Base-by-base conservation (phyloP, 2,797 vertebrate genomes). In the Megalops cyprinoides region DNA sequence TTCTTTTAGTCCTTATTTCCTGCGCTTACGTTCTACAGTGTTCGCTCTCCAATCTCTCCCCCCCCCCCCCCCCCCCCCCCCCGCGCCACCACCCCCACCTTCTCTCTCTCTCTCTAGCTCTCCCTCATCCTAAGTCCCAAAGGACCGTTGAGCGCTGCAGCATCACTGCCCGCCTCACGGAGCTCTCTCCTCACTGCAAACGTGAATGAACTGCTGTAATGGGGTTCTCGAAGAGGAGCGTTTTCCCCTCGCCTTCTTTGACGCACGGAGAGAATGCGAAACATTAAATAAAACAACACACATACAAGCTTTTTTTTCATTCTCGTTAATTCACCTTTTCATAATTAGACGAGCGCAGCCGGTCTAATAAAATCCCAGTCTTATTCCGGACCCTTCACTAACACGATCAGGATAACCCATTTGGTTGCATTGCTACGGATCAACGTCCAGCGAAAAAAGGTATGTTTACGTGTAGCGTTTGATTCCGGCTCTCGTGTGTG, bases 71-170 rank as follows among this genome's bases (percentile, higher is more conserved):
- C 76, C 55, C 15, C 76, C 18, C 51, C n/a, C n/a, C n/a, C n/a
- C n/a, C n/a, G n/a, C n/a, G n/a, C n/a, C n/a, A 34, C 74, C n/a
- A 74, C n/a, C n/a, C 74, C 6, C 74, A 10, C 46, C 14, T 28
- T 69, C 44, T 62, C n/a, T 34, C 75, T 78, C 55, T n/a, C 76
- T 37, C 58, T 28, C 78, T 2, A 84, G 81, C 83, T 44, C 79
- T 85, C 90, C 82, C 89, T 75, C 90, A 87, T 90, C 89, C 88
- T 83, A 90, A 91, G 91, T 92, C 91, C 65, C 56, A 78, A 87
- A 84, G 86, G 90, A 89, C 84, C 90, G 74, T 14, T 46, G 88
- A 81, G 86, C 86, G 87, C 90, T 85, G 82, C 84, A 90, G 82
- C 91, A 90, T 84, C 91, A 87, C 87, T 87, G 88, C 89, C 86